A percentile compares a stretch with the other conserved stretches of the same genome.
These are phyloP conservation scores for Thamnaconus septentrionalis DNA, from an alignment of 2,113 vertebrate genomes.

Conservation along the genomic window DNA sequence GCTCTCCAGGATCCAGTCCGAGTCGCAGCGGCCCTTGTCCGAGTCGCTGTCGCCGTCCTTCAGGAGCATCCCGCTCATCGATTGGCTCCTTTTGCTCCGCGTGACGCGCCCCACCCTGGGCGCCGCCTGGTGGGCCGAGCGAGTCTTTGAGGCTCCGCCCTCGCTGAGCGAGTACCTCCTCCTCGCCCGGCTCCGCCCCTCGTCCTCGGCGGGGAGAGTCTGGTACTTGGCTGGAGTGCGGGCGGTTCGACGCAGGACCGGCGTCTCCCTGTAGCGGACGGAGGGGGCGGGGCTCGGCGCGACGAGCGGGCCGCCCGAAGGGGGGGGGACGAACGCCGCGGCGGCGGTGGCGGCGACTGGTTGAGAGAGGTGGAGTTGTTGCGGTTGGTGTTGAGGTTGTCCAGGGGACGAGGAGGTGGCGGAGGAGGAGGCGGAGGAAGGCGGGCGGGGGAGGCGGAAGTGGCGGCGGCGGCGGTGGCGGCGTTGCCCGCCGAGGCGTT, in stretches of 20 bases:
- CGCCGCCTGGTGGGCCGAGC: slow-evolving; percentile 48
- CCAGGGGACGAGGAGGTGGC: slow-evolving; percentile 42
- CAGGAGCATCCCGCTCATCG: slow-evolving; percentile 87
- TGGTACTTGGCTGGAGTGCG: slow-evolving; percentile 56
- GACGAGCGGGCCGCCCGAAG: slow-evolving; percentile 26
- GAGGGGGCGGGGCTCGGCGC: slow-evolving; percentile 44
- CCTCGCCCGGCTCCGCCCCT: slow-evolving; percentile 74
- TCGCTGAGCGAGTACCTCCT: slow-evolving; percentile 87
- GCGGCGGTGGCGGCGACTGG: slow-evolving; percentile 54
- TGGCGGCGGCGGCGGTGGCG: background rate
- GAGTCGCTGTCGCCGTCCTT: slow-evolving; percentile 69
- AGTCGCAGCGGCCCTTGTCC: slow-evolving; percentile 81
- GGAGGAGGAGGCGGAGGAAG: slow-evolving; percentile 15
- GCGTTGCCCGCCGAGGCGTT: slow-evolving; percentile 7
- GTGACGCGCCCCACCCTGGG: slow-evolving; percentile 68
- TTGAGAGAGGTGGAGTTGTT: slow-evolving; percentile 94
- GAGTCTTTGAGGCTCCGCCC: slow-evolving; percentile 73
- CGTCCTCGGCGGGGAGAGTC: slow-evolving; percentile 78
- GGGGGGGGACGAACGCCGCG: background rate
- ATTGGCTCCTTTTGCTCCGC: slow-evolving; percentile 87
- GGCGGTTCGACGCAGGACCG: slow-evolving; percentile 61
- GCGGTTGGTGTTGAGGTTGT: slow-evolving; percentile 93
- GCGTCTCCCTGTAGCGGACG: slow-evolving; percentile 61
- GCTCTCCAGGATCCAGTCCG: slow-evolving; percentile 94
- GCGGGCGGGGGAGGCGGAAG: slow-evolving; percentile 35